A percentile compares a stretch with the other conserved stretches of the same genome.
Conservation (phyloP, 1,140 invertebrate genomes). For the Lasioglossum albipes region DNA sequence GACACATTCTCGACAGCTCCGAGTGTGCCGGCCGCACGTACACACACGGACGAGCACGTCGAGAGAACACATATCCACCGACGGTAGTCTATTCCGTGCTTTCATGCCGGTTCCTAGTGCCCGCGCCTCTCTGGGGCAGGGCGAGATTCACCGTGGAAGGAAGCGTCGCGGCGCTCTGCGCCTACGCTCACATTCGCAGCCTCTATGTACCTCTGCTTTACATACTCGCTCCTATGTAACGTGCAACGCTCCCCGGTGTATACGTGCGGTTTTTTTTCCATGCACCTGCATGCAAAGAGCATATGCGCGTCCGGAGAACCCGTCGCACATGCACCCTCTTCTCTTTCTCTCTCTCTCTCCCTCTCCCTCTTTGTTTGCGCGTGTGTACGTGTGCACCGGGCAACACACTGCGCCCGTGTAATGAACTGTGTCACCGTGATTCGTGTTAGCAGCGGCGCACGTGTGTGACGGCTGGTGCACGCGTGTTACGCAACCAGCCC, state of each 20-base stretch:
- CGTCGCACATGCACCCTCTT: no score
- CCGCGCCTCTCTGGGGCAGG: slow-evolving; percentile 29
- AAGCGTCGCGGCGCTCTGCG: slow-evolving; percentile 36
- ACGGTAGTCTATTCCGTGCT: slow-evolving; percentile 38
- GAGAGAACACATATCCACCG: neutral
- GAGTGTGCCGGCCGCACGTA: neutral
- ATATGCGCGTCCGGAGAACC: no score
- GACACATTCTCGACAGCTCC: neutral
- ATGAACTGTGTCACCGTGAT: slow-evolving; percentile 48
- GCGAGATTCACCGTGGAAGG: slow-evolving; percentile 48
- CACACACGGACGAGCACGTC: neutral
- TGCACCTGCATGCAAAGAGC: slow-evolving; percentile 2
- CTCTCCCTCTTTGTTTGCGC: neutral
- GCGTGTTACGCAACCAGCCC: slow-evolving; percentile 26
- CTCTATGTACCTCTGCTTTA: neutral
- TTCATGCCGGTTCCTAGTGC: slow-evolving; percentile 40
- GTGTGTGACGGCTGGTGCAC: slow-evolving; percentile 19
- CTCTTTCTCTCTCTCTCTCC: no score
- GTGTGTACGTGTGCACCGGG: neutral
- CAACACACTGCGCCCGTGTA: slow-evolving; percentile 26
- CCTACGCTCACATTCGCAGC: slow-evolving; percentile 6
- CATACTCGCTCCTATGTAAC: neutral
- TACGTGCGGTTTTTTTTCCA: neutral
- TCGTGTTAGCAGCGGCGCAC: slow-evolving; percentile 12
- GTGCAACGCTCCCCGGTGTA: no score